Percentiles rank a stretch among this genome's conserved stretches.
Conservation (phyloP, 2,888 invertebrate genomes). For the Morinoia aosen region DNA sequence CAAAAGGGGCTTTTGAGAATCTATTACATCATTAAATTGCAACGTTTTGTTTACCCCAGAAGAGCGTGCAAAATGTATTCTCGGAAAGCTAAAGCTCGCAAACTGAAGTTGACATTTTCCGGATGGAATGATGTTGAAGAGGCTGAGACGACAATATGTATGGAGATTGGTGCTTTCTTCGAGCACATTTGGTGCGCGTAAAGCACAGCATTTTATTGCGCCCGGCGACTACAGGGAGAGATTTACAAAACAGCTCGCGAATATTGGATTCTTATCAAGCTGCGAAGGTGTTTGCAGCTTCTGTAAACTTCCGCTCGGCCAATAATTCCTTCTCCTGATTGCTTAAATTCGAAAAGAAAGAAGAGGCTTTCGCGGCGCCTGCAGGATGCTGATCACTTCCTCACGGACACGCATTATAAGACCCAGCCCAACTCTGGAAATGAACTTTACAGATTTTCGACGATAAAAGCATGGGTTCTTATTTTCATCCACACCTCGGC, state of each 20-base stretch:
- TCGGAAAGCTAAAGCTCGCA: neutral
- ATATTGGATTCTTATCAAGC: constrained; percentile 52
- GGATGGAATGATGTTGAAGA: constrained; percentile 35
- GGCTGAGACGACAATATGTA: constrained; percentile 45
- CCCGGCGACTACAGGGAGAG: constrained; percentile 49
- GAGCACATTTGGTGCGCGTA: constrained; percentile 41
- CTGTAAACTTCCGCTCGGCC: constrained; percentile 41
- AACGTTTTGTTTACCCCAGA: constrained; percentile 29
- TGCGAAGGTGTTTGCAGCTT: constrained; percentile 45
- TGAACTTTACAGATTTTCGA: neutral
- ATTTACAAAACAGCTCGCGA: constrained; percentile 48
- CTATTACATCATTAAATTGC: constrained; percentile 42
- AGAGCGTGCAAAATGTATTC: constrained; percentile 5
- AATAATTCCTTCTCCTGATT: constrained; percentile 51
- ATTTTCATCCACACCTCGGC: neutral
- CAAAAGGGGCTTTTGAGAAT: neutral
- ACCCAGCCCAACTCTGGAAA: neutral
- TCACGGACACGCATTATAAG: neutral
- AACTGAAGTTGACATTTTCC: constrained; percentile 50
- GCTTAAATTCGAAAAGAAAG: constrained; percentile 14
- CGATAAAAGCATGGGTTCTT: neutral
- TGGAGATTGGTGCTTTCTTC: constrained; percentile 51
- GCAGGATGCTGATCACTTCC: neutral
- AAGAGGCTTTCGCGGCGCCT: neutral
- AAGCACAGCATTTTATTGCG: constrained; percentile 45